A percentile compares a stretch with the other conserved stretches of the same genome.
phyloP scores from a whole-genome alignment of 2,113 vertebrate species.

The Menura novaehollandiae region DNA sequence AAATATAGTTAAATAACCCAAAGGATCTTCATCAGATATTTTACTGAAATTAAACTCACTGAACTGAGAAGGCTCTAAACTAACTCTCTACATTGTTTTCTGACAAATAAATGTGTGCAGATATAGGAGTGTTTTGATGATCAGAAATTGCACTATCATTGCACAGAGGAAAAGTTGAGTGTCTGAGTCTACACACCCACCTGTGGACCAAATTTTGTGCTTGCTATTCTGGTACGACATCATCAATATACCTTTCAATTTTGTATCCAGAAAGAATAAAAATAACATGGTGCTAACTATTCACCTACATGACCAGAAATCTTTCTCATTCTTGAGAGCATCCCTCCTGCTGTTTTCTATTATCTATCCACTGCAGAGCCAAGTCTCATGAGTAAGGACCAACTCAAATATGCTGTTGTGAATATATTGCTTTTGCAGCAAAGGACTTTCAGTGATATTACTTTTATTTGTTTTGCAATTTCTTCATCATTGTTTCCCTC shows the following conservation, averaged over 20 bases:
- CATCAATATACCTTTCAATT: not conserved
- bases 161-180: not conserved
- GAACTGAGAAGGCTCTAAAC: not conserved
- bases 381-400: not conserved
- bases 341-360: not conserved
- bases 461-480: not conserved
- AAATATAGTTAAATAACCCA: not conserved
- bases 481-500: not conserved
- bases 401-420: not conserved
- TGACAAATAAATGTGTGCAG: not conserved
- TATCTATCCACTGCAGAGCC: not conserved
- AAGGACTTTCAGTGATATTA: not conserved
- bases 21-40: not conserved
- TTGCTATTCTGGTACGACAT: not conserved
- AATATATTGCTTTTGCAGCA: not conserved
- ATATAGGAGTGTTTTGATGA: not conserved
- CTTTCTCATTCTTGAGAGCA: not conserved
- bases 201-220: not conserved
- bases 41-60: not conserved
- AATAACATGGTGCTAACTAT: not conserved
- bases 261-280: not conserved
- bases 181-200: not conserved
- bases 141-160: not conserved
- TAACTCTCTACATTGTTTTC: not conserved
- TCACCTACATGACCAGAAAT: not conserved